phyloP scores from a whole-genome alignment of 2,797 vertebrate genomes.

The Stomatorhinus walkeri region DNA sequence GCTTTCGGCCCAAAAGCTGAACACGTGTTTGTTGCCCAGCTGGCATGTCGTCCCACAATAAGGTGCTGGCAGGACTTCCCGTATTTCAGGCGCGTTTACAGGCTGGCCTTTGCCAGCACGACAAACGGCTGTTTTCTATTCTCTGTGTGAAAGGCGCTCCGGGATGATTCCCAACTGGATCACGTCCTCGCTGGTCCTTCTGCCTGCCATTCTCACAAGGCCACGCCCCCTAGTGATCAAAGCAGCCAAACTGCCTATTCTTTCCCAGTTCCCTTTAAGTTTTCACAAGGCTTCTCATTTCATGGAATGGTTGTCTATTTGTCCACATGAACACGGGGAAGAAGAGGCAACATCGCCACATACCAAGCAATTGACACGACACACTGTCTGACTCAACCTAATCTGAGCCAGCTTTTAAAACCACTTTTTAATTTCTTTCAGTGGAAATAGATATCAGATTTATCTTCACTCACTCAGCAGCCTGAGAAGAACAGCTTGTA shows the following conservation, averaged over 20 bases:
- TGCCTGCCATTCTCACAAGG: background rate
- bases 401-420: background rate
- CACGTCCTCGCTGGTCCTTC: background rate
- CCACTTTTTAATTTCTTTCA: background rate
- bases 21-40: background rate
- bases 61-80: background rate
- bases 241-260: background rate
- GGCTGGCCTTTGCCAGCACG: conserved; percentile 15
- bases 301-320: background rate
- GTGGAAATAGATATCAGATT: background rate
- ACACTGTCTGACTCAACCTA: background rate
- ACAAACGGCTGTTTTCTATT: conserved; percentile 10
- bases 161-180: background rate
- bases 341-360: background rate
- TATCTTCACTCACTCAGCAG: background rate
- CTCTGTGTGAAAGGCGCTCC: conserved; percentile 21
- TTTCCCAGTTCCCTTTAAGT: background rate
- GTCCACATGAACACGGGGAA: background rate
- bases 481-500: background rate
- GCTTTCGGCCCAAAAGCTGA: background rate
- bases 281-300: background rate
- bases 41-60: background rate
- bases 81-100: background rate
- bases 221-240: background rate
- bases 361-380: background rate